Evolutionary conservation across 2,113 vertebrate species (phyloP).

Genomic region (Gavialis gangeticus): DNA sequence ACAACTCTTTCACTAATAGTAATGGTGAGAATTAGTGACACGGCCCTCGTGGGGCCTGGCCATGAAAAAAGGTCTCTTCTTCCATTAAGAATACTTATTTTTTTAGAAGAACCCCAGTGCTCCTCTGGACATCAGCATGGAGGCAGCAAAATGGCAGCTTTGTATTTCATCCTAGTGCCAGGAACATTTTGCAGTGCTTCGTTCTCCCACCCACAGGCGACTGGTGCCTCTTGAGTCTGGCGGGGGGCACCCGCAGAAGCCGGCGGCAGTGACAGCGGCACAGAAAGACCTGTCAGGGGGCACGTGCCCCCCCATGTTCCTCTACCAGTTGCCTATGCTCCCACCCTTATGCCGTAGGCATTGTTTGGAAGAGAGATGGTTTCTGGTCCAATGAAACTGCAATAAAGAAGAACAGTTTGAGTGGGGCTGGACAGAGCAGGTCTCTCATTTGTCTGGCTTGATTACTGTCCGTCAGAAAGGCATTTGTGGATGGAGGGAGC

Average conservation of each 20-base stretch:
- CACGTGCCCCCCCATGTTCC: too few relatives aligned
- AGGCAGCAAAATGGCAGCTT: neutral
- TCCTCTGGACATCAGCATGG: neutral
- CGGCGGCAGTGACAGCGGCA: too few relatives aligned
- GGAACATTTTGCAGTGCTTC: neutral
- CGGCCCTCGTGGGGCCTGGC: neutral
- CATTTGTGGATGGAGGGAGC: neutral
- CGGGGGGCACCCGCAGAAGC: too few relatives aligned
- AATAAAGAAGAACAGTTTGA: neutral
- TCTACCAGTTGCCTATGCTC: neutral
- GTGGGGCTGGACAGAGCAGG: neutral
- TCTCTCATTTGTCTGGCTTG: neutral
- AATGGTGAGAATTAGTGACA: conserved; percentile 12
- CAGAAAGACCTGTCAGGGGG: too few relatives aligned
- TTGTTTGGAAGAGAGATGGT: neutral
- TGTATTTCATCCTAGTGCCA: neutral
- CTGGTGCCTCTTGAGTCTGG: too few relatives aligned
- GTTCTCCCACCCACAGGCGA: neutral
- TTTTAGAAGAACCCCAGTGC: neutral
- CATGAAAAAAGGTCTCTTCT: neutral
- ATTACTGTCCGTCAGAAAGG: neutral
- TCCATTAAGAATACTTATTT: neutral
- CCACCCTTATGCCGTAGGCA: neutral
- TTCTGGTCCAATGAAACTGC: neutral
- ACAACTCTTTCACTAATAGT: conserved; percentile 30